These are phyloP conservation scores for Clupea harengus DNA, from an alignment of 2,113 vertebrate species.

Conservation along the genomic window DNA sequence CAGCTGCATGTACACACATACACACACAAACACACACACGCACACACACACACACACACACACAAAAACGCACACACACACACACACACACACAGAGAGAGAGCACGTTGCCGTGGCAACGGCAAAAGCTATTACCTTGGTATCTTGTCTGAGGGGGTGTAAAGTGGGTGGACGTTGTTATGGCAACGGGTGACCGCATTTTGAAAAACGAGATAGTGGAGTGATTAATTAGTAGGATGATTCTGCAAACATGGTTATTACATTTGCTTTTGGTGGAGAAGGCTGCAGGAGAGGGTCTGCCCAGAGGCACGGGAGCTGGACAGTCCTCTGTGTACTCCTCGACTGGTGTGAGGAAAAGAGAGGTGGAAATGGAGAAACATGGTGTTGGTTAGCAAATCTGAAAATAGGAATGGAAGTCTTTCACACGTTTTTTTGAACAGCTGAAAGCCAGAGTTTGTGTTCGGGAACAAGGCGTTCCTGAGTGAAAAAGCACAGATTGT, in stretches of 20 bases:
- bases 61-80: background rate
- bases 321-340: background rate
- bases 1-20: background rate
- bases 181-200: background rate
- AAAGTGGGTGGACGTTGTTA: constrained; percentile 1
- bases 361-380: too few species aligned
- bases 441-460: background rate
- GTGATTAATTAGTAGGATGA: background rate
- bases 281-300: too few species aligned
- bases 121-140: constrained; percentile 3
- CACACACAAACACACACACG: background rate
- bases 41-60: constrained; percentile 4
- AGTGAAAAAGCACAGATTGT: background rate
- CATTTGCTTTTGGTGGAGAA: background rate
- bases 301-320: background rate
- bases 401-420: background rate
- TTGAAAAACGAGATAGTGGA: background rate
- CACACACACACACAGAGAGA: background rate
- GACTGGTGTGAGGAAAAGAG: too few species aligned
- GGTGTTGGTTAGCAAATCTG: background rate
- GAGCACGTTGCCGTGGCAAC: background rate
- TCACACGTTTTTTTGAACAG: background rate
- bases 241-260: background rate
- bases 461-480: background rate
- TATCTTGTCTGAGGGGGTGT: constrained; percentile 6